phyloP scores from a whole-genome alignment of 2,888 invertebrate genomes.

The Polylopha cassiicola region DNA sequence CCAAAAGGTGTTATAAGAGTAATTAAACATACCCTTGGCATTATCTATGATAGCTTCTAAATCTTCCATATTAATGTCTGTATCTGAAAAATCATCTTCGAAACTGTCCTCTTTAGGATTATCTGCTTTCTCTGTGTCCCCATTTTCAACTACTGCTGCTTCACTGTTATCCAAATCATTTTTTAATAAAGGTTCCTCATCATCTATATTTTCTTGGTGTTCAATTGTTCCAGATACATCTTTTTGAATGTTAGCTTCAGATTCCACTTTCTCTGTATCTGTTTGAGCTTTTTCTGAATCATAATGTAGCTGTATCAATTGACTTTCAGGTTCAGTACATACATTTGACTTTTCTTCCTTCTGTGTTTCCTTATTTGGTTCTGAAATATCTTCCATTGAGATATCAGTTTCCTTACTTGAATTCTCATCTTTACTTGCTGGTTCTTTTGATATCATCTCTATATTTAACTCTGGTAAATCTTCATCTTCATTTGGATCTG shows the following conservation, averaged over 20 bases:
- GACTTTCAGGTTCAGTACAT: constrained; percentile 19
- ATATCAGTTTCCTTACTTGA: constrained; percentile 16
- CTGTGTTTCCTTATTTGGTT: constrained; percentile 2
- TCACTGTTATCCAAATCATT: no score
- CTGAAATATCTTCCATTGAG: constrained; percentile 1
- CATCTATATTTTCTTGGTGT: no score
- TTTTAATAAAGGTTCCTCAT: no score
- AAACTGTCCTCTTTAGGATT: background rate
- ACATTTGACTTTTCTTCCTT: background rate
- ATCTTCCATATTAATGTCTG: constrained; percentile 56
- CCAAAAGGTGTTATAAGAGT: no score
- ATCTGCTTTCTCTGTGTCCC: background rate
- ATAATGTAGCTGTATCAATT: constrained; percentile 17
- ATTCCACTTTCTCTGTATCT: constrained; percentile 7
- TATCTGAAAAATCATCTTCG: constrained; percentile 48
- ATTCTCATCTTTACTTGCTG: constrained; percentile 14
- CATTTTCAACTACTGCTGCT: no score
- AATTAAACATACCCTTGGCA: constrained; percentile 43
- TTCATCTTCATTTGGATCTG: constrained; percentile 12
- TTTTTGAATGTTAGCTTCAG: no score
- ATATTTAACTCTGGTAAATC: constrained; percentile 13
- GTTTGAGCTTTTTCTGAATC: constrained; percentile 12
- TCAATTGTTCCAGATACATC: no score
- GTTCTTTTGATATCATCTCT: constrained; percentile 12
- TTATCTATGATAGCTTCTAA: constrained; percentile 59